A percentile compares a stretch with the other conserved stretches of the same genome.
These are phyloP conservation scores for Trimorus sp. DNA, from an alignment of 2,888 invertebrate species.

Conservation along the genomic window DNA sequence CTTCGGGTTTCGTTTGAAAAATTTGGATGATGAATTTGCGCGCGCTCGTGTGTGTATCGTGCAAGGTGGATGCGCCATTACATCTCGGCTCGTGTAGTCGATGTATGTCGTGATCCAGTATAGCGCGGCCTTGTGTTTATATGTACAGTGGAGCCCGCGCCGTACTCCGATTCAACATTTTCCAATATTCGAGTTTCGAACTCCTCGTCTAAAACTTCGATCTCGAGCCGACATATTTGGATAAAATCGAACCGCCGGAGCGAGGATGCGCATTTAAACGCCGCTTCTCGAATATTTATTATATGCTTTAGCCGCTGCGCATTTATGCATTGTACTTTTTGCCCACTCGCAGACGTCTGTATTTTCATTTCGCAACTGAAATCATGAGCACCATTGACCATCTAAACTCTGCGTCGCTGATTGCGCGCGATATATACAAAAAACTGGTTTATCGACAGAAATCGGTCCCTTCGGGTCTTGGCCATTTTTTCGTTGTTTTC, in stretches of 20 bases:
- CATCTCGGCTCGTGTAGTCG: conserved; percentile 41
- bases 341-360: conserved; percentile 48
- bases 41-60: conserved; percentile 4
- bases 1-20: conserved; percentile 24
- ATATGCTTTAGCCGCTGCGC: conserved; percentile 75
- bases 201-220: conserved; percentile 76
- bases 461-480: not conserved
- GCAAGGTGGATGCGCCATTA: conserved; percentile 36
- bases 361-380: conserved; percentile 64
- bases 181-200: conserved; percentile 80
- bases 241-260: conserved; percentile 78
- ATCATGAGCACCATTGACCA: conserved; percentile 61
- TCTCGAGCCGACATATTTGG: conserved; percentile 80
- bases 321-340: conserved; percentile 65
- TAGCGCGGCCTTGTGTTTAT: conserved; percentile 80
- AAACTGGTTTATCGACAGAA: conserved; percentile 38
- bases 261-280: conserved; percentile 67
- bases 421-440: conserved; percentile 39
- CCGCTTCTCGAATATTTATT: conserved; percentile 76
- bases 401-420: conserved; percentile 40
- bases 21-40: conserved; percentile 51
- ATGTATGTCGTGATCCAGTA: conserved; percentile 64
- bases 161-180: conserved; percentile 78
- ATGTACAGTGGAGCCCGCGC: conserved; percentile 79
- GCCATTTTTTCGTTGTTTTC: no score